phyloP scores from a whole-genome alignment of 1,140 invertebrate species.

The Spodoptera frugiperda region DNA sequence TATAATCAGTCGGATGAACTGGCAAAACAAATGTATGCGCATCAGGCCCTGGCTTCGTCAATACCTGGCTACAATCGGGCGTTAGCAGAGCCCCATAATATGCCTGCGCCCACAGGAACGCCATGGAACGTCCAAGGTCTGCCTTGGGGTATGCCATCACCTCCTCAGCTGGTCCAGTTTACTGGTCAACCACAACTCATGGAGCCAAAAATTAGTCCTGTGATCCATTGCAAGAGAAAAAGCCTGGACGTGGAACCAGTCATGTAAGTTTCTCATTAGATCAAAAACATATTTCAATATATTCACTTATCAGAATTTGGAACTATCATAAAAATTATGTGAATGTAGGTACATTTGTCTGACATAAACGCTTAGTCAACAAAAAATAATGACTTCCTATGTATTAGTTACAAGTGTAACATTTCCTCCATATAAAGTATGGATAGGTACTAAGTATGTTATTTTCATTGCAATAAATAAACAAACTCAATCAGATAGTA shows the following conservation, averaged over 20 bases:
- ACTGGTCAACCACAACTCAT: constrained; percentile 65
- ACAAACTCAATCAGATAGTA: too few species aligned
- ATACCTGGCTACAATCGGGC: constrained; percentile 56
- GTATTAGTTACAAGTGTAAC: too few species aligned
- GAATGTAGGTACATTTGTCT: too few species aligned
- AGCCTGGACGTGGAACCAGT: constrained; percentile 75
- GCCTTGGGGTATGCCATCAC: constrained; percentile 77
- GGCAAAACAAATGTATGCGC: constrained; percentile 75
- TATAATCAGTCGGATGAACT: constrained; percentile 77
- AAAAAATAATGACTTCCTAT: too few species aligned
- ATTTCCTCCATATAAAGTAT: too few species aligned
- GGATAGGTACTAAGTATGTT: too few species aligned
- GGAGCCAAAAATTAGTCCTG: constrained; percentile 59
- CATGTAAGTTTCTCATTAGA: constrained; percentile 67
- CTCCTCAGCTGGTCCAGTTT: constrained; percentile 79
- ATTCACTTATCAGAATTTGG: too few species aligned
- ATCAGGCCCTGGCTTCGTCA: constrained; percentile 66
- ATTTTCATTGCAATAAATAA: too few species aligned
- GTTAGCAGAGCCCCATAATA: constrained; percentile 65
- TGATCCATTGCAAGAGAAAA: constrained; percentile 78
- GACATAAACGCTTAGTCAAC: too few species aligned
- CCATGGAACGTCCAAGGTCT: constrained; percentile 81
- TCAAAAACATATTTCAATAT: too few species aligned
- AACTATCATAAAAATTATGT: too few species aligned
- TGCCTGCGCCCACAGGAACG: constrained; percentile 78